Percentiles rank a stretch among this genome's conserved stretches.
Conservation (phyloP, 37 sponge, comb jelly and placozoan genomes). For the Geodia barretti region DNA sequence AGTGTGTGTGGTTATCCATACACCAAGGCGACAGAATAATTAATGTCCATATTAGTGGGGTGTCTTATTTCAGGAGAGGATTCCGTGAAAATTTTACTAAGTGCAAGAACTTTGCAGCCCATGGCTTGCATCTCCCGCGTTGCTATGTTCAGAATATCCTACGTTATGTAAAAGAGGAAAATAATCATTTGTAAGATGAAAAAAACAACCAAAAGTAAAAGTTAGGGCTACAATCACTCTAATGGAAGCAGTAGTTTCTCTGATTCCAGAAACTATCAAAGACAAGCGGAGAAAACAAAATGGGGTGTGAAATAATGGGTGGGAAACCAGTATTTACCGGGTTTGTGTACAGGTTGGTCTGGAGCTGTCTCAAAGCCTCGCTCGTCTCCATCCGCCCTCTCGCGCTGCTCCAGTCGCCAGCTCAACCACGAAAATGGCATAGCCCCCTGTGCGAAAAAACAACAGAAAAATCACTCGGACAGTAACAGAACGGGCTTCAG, state of each 20-base stretch:
- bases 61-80: no score
- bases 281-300: background rate
- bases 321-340: no score
- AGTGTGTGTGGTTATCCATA: no score
- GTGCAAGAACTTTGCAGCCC: no score
- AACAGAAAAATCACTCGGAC: no score
- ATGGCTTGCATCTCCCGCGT: conserved; percentile 27
- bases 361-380: conserved; percentile 1
- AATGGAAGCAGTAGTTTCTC: conserved; percentile 14
- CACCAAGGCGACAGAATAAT: no score
- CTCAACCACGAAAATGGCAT: conserved; percentile 25
- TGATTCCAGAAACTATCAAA: conserved; percentile 6
- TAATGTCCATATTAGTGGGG: no score
- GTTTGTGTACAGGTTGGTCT: background rate
- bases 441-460: no score
- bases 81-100: no score
- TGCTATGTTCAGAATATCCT: conserved; percentile 36
- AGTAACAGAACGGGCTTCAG: no score
- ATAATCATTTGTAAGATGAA: background rate
- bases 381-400: background rate
- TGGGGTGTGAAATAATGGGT: background rate
- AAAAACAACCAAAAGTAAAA: no score
- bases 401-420: background rate
- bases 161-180: background rate
- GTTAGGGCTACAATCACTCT: background rate